These are phyloP conservation scores for Lagenorhynchus albirostris DNA, from an alignment of 2,113 vertebrate species.

Conservation along the genomic window DNA sequence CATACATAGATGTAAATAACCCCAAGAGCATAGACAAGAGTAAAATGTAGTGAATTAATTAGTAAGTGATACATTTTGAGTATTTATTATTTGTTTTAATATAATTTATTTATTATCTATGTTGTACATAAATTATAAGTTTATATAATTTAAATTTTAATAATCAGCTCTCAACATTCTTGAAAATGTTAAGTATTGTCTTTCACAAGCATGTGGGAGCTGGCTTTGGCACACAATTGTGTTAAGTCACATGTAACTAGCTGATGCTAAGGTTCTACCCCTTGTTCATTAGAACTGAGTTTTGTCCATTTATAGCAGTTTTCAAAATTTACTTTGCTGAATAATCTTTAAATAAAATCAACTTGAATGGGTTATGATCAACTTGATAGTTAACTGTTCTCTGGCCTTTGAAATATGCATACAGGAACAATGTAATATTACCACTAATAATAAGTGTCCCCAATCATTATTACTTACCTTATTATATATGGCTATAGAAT, in stretches of 20 bases:
- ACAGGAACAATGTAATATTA: conserved; percentile 49
- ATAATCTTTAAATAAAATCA: conserved; percentile 66
- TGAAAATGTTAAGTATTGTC: background rate
- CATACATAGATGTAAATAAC: background rate
- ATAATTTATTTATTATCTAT: background rate
- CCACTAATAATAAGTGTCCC: conserved; percentile 8
- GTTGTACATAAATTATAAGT: background rate
- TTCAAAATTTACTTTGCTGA: conserved; percentile 54
- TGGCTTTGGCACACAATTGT: background rate
- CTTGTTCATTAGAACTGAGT: background rate
- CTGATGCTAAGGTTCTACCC: background rate
- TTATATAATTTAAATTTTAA: conserved; percentile 22
- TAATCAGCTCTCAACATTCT: background rate
- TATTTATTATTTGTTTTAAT: background rate
- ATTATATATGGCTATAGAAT: conserved; percentile 14
- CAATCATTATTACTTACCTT: conserved; percentile 65
- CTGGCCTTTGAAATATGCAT: conserved; percentile 53
- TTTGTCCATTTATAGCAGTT: conserved; percentile 32
- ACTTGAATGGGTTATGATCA: conserved; percentile 47
- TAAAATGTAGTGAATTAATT: background rate
- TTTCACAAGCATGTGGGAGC: background rate
- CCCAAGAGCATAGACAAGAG: background rate
- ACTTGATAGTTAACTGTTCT: conserved; percentile 59
- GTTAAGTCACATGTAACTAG: background rate
- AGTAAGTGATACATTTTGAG: background rate